phyloP scores from a whole-genome alignment of 2,113 vertebrate genomes.

The Bagarius yarrelli region DNA sequence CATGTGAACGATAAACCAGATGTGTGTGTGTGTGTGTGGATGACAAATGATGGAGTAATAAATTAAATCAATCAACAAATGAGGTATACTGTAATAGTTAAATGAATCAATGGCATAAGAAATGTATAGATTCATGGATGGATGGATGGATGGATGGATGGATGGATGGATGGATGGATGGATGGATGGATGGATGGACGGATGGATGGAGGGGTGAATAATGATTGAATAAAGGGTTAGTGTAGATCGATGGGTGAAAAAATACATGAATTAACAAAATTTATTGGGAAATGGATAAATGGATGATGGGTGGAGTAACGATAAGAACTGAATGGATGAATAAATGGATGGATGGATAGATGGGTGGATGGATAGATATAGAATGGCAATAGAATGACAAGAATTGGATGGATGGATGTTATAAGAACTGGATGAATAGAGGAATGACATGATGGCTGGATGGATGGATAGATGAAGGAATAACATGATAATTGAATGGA shows the following conservation, averaged over 20 bases:
- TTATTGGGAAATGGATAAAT: too few species aligned
- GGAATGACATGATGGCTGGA: not conserved
- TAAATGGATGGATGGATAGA: not conserved
- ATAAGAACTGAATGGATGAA: too few species aligned
- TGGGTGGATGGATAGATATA: not conserved
- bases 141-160: not conserved
- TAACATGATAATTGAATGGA: not conserved
- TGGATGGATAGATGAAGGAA: not conserved
- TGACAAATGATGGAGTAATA: too few species aligned
- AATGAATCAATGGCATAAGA: too few species aligned
- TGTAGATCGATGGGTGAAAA: too few species aligned
- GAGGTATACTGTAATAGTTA: too few species aligned
- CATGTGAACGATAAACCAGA: not conserved
- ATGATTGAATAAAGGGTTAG: not conserved
- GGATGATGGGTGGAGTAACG: not conserved
- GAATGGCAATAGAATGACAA: too few species aligned
- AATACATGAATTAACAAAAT: too few species aligned
- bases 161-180: not conserved
- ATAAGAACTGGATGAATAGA: fast-evolving
- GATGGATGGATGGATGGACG: not conserved
- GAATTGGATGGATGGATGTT: not conserved
- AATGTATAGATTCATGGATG: not conserved
- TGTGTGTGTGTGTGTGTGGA: not conserved
- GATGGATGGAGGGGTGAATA: not conserved
- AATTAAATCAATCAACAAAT: too few species aligned